Percentiles rank a stretch among this genome's conserved stretches.
These are phyloP conservation scores for Illadopsis cleaveri DNA, from an alignment of 2,113 vertebrate species.

Conservation along the genomic window DNA sequence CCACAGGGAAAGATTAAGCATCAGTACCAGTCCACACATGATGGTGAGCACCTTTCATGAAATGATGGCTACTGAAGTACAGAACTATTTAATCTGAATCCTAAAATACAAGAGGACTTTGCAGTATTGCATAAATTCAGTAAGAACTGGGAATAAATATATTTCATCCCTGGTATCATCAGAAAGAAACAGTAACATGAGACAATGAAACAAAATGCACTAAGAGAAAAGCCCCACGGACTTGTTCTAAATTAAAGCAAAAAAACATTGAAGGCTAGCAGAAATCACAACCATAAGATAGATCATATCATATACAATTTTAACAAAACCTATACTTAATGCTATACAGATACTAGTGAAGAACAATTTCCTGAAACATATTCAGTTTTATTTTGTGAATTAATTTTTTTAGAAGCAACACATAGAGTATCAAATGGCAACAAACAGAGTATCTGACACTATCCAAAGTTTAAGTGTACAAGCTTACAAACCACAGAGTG, in stretches of 20 bases:
- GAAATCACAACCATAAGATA: neutral
- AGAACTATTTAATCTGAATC: neutral
- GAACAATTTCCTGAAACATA: neutral
- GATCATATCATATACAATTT: neutral
- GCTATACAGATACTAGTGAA: neutral
- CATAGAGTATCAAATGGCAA: neutral
- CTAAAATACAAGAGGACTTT: neutral
- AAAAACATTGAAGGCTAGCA: neutral
- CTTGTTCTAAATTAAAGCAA: conserved; percentile 3
- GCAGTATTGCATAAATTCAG: neutral
- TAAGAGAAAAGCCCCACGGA: neutral
- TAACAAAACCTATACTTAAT: neutral
- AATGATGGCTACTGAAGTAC: neutral
- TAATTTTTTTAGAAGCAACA: neutral
- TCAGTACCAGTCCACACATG: neutral
- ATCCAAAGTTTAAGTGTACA: neutral
- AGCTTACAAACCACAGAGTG: neutral
- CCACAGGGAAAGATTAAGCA: neutral
- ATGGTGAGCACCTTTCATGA: neutral
- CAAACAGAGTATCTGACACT: neutral
- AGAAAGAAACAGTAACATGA: neutral
- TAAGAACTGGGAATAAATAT: neutral
- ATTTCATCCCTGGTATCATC: neutral
- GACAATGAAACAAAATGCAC: neutral
- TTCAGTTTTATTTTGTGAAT: neutral